Conservation (phyloP, 2,797 vertebrate species). For the Mergus octosetaceus region DNA sequence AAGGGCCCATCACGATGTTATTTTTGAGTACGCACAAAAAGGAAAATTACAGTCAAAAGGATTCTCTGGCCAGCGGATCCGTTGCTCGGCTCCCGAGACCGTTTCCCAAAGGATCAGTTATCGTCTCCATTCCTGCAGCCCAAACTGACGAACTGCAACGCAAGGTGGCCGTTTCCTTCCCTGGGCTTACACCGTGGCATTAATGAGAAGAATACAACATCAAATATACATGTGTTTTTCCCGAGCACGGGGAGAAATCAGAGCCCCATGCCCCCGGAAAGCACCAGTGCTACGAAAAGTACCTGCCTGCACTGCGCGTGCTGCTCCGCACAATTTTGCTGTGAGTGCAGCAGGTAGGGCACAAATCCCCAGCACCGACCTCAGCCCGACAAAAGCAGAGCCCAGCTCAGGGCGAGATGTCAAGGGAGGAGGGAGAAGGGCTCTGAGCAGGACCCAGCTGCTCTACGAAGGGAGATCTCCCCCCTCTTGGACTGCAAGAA, state of each 20-base stretch:
- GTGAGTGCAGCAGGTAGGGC: neutral
- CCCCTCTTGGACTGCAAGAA: neutral
- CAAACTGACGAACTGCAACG: conserved; percentile 74
- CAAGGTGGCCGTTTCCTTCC: conserved; percentile 37
- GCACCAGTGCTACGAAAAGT: neutral
- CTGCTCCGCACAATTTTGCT: neutral
- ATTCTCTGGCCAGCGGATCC: conserved; percentile 71
- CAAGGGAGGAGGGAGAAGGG: neutral
- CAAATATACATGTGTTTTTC: conserved; percentile 22
- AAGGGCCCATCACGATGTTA: conserved; percentile 72
- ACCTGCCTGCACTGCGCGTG: neutral
- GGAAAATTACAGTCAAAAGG: conserved; percentile 75
- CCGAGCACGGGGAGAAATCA: conserved; percentile 24
- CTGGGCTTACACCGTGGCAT: conserved; percentile 50
- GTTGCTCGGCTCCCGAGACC: conserved; percentile 71
- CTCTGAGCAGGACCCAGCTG: neutral
- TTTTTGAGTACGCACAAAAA: conserved; percentile 74
- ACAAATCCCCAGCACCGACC: neutral
- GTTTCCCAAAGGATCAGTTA: conserved; percentile 73
- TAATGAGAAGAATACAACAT: conserved; percentile 67
- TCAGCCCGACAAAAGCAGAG: neutral
- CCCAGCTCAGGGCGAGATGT: neutral
- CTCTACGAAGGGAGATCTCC: neutral
- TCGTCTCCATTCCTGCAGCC: conserved; percentile 67
- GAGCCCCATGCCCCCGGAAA: conserved; percentile 7